Evolutionary conservation across 2,797 vertebrate species (phyloP), one percentile per base, ranked within the genome.

Genomic region (Sebastes taczanowskii): DNA sequence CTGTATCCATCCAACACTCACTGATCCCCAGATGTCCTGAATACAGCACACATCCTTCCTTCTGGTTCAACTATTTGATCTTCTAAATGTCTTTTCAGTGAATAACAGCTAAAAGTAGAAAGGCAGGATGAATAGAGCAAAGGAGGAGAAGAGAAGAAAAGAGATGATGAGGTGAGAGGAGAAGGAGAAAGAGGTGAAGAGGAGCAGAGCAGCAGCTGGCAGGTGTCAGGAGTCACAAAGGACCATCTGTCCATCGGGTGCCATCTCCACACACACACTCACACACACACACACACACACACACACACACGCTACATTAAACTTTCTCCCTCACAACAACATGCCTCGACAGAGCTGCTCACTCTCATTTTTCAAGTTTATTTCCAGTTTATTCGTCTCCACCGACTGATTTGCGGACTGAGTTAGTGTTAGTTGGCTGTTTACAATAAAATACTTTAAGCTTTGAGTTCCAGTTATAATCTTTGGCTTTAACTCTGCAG

Each of bases 211-310:
- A 97, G 97, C 98, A 99, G 98, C 97, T 98, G 97, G 97, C 97
- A 97, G 97, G 98, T 98, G 98, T 99, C 97, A 98, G 95, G 92
- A 89, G 95, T 97, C 96, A 99, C 98, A 99, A 98, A 97, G 96
- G 96, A 96, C 98, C 98, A 99, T 99, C 98, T 99, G 98, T 97
- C 96, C 96, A 92, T 94, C 91, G 91, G 91, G 95, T 94, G 95
- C 96, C 89, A 95, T 97, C 96, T 96, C 94, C 93, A 92, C 77
- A 55, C 81, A 63, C 86, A 67, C 72, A 78, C 74, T 52, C 71
- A 65, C 34, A 35, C 34, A 65, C 78, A 34, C n/a, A 29, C 96
- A n/a, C 60, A 6, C 35, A 65, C 78, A 34, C n/a, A 6, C 35
- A 65, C 78, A 34, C n/a, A 30, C 96, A 35, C 61, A 38, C 55